phyloP scores from a whole-genome alignment of 2,797 vertebrate species.

The Babyrousa celebensis region DNA sequence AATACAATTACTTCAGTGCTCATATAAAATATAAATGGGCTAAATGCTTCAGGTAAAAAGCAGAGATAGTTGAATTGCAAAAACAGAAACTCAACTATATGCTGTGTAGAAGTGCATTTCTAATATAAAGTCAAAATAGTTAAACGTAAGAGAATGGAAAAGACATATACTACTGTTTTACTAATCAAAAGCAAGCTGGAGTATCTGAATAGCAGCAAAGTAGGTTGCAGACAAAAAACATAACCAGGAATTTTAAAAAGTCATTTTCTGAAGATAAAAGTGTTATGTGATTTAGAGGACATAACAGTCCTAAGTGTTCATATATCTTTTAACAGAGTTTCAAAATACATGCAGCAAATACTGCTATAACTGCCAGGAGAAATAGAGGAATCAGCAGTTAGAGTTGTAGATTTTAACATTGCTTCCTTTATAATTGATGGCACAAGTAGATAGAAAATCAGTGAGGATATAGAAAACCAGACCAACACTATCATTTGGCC shows the following conservation, averaged over 20 bases:
- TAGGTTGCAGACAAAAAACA: slow-evolving; percentile 19
- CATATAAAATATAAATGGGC: neutral
- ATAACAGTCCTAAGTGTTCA: neutral
- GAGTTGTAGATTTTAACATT: neutral
- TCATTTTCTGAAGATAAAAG: neutral
- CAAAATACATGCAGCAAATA: slow-evolving; percentile 44
- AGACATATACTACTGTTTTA: neutral
- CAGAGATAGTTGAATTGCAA: neutral
- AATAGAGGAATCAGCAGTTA: neutral
- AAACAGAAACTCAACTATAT: neutral
- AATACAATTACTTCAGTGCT: neutral
- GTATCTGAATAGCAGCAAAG: neutral
- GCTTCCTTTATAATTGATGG: neutral
- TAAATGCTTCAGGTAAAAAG: neutral
- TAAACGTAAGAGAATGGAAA: neutral
- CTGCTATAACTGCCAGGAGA: neutral
- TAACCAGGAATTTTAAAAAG: neutral
- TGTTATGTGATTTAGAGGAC: neutral
- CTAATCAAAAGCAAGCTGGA: neutral
- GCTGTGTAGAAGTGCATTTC: neutral
- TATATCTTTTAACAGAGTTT: neutral
- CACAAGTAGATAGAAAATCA: neutral
- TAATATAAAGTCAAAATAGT: neutral
- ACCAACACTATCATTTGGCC: neutral
- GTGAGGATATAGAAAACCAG: neutral